Base-by-base conservation (phyloP, 1,140 invertebrate genomes). In the Drosophila baimaii region DNA sequence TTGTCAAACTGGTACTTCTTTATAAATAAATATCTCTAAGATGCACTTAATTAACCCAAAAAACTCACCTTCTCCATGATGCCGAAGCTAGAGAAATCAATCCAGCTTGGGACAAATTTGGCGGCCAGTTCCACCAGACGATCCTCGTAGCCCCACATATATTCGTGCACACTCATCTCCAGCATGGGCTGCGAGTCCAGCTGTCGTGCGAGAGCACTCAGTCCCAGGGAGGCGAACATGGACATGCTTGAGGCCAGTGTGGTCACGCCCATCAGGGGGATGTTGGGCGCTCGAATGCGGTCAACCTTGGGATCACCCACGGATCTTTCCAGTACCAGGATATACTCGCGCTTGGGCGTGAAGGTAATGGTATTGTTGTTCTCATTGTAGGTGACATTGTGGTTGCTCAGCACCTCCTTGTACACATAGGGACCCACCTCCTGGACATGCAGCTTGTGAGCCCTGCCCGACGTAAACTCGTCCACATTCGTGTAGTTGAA, bases 341-440 rank as follows among this genome's bases (percentile, higher is more conserved):
- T 74, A 27, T 96, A 93, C 3, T 88, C 93, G 52, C 96, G 93
- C 3, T 90, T 94, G 12, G 97, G 96, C 7, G 93, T 92, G 76
- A 95, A 98, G 0, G 95, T 94, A 13, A 98, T 91, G 1, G 97
- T 97, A 0, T 94, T 95, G 86, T 97, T 97, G 46, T 62, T 55
- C 6, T 94, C 92, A 77, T 97, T 94, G 80, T 95, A 95, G 15
- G 93, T 93, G 1, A 95, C 86, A 61, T 97, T 94, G 12, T 93
- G 90, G 69, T 97, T 95, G 52, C 93, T 93, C 66, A 97, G 92
- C 39, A 93, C 86, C 92, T 97, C 96, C 96, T 95, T 95, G 92
- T 97, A 98, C 15, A 95, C 95, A 90, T 97, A 98, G 0, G 97
- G 97, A 0, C 97, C 97, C 21, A 96, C 91, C 94, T 98, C 95